These are phyloP conservation scores for Acleris literana DNA, from an alignment of 2,888 invertebrate species.

Conservation along the genomic window DNA sequence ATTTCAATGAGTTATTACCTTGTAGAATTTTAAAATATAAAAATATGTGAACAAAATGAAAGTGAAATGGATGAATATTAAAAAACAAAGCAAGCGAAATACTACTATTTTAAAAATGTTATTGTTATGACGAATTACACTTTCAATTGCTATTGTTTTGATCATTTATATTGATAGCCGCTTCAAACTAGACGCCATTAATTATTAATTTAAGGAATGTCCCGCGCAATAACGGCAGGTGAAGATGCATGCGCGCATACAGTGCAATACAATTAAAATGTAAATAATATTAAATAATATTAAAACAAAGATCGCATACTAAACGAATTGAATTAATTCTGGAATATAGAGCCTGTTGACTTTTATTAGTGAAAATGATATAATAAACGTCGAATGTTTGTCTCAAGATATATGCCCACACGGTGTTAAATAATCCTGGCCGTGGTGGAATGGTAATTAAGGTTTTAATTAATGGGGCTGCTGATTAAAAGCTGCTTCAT, in stretches of 20 bases:
- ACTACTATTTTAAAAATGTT: background rate
- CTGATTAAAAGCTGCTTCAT: background rate
- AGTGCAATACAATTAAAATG: constrained; percentile 21
- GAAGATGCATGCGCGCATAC: constrained; percentile 1
- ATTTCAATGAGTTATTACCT: too few relatives aligned
- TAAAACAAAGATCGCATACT: constrained; percentile 13
- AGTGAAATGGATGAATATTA: too few relatives aligned
- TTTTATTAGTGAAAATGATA: constrained; percentile 3
- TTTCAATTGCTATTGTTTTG: constrained; percentile 2
- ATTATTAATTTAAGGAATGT: constrained; percentile 15
- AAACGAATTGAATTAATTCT: constrained; percentile 3
- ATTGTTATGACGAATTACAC: constrained; percentile 7
- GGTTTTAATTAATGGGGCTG: background rate
- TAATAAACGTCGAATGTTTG: constrained; percentile 1
- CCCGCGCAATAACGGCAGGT: constrained; percentile 23
- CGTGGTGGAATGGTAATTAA: background rate
- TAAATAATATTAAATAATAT: constrained; percentile 14
- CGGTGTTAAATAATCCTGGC: background rate
- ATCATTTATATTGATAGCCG: constrained; percentile 1
- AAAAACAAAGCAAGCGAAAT: background rate
- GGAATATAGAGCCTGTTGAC: background rate
- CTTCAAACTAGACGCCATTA: constrained; percentile 1
- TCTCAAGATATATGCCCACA: background rate
- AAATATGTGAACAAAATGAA: too few relatives aligned
- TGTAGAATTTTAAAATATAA: too few relatives aligned